Evolutionary conservation across 1,140 invertebrate species (phyloP).

Genomic region (Physella acuta): DNA sequence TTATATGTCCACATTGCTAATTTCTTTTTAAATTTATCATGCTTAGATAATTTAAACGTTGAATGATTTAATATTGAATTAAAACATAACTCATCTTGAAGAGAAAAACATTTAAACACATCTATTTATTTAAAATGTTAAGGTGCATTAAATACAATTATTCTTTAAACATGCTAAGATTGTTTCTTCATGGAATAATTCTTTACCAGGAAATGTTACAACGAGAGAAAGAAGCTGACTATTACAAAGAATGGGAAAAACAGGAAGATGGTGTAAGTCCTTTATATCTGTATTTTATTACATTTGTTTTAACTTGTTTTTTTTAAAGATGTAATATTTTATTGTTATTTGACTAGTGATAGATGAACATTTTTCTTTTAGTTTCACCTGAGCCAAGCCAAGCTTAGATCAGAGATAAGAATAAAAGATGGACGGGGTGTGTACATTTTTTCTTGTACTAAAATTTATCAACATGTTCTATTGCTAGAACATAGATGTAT

Average conservation of each 20-base stretch:
- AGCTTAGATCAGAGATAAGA: constrained; percentile 86
- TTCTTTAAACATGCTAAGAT: no score
- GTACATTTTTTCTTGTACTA: not conserved
- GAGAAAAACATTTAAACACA: no score
- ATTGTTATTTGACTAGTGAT: not conserved
- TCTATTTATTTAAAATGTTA: no score
- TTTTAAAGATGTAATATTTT: not conserved
- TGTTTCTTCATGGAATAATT: no score
- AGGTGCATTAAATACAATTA: no score
- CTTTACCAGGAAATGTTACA: constrained; percentile 69
- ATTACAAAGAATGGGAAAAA: constrained; percentile 90
- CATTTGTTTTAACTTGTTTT: not conserved
- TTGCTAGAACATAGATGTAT: no score
- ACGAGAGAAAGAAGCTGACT: constrained; percentile 89
- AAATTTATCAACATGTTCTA: no score
- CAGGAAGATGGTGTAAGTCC: constrained; percentile 78
- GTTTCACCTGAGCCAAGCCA: constrained; percentile 62
- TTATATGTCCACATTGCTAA: no score
- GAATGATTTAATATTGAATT: no score
- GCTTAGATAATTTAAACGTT: no score
- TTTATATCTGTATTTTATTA: constrained; percentile 2
- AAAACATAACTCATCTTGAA: no score
- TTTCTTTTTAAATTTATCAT: no score
- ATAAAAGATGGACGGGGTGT: constrained; percentile 84
- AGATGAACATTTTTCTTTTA: constrained; percentile 22